Conservation (phyloP, 2,113 vertebrate genomes). For the Pomatorhinus ruficollis region DNA sequence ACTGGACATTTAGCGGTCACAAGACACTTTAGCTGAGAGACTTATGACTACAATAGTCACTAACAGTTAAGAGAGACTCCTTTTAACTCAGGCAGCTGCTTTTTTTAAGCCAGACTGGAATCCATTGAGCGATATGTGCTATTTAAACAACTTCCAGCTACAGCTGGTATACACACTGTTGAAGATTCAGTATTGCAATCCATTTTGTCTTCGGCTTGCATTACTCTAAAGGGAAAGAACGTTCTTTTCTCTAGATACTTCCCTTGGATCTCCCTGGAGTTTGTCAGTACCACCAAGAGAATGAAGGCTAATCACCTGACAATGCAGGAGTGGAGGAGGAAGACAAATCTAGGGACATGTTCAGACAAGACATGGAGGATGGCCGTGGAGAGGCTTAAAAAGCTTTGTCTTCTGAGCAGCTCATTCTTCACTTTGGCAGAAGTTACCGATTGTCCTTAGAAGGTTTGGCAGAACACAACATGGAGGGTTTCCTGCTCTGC, state of each 20-base stretch:
- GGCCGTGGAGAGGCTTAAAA: not conserved
- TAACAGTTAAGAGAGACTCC: not conserved
- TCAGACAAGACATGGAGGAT: not conserved
- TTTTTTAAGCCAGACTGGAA: not conserved
- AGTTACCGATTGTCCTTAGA: fast-evolving
- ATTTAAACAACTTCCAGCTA: not conserved
- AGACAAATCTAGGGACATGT: not conserved
- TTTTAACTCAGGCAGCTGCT: not conserved
- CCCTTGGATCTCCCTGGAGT: not conserved
- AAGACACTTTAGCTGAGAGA: not conserved
- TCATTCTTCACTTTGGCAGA: not conserved
- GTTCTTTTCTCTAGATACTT: not conserved
- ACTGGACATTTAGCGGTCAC: not conserved
- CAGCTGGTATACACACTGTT: not conserved
- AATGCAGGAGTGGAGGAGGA: not conserved
- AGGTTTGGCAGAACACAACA: not conserved
- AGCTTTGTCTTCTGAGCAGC: not conserved
- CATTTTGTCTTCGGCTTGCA: not conserved
- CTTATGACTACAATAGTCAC: not conserved
- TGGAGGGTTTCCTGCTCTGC: not conserved
- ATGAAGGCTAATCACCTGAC: not conserved
- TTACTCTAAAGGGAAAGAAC: not conserved
- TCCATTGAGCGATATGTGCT: not conserved
- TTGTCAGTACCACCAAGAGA: not conserved
- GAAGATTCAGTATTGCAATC: not conserved